Evolutionary conservation across 2,113 vertebrate genomes (phyloP).

Genomic region (Mungos mungo): DNA sequence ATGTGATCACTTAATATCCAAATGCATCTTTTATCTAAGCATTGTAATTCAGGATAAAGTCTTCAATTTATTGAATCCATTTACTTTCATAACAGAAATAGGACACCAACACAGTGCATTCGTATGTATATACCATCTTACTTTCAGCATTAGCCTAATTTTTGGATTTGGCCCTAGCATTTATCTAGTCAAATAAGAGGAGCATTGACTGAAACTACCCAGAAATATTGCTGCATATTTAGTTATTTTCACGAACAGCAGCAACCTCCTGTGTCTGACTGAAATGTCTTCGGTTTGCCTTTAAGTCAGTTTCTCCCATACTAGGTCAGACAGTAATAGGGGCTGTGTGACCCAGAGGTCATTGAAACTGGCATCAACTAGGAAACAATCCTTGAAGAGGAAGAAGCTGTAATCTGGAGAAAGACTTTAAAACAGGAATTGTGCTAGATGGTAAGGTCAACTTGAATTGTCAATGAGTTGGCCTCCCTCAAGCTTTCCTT

Average conservation of each 20-base stretch:
- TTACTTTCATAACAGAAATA: neutral
- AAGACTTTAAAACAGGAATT: constrained; percentile 24
- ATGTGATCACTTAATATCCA: neutral
- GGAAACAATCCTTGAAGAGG: constrained; percentile 11
- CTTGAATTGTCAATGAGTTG: neutral
- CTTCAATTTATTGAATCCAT: neutral
- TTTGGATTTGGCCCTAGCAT: neutral
- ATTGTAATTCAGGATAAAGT: neutral
- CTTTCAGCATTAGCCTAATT: neutral
- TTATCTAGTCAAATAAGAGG: neutral
- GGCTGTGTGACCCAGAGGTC: neutral
- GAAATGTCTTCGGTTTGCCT: constrained; percentile 29
- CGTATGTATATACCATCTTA: neutral
- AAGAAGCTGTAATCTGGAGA: constrained; percentile 5
- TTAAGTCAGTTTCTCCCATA: neutral
- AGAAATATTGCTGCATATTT: neutral
- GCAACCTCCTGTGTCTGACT: neutral
- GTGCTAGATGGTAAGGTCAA: neutral
- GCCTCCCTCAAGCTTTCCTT: neutral
- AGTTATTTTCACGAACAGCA: neutral
- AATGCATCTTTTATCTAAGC: neutral
- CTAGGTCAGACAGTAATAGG: neutral
- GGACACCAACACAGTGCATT: neutral
- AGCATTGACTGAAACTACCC: neutral
- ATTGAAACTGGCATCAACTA: neutral